A percentile compares a stretch with the other conserved stretches of the same genome.
Evolutionary conservation across 2,113 vertebrate species (phyloP).

Genomic region (Odocoileus virginianus): DNA sequence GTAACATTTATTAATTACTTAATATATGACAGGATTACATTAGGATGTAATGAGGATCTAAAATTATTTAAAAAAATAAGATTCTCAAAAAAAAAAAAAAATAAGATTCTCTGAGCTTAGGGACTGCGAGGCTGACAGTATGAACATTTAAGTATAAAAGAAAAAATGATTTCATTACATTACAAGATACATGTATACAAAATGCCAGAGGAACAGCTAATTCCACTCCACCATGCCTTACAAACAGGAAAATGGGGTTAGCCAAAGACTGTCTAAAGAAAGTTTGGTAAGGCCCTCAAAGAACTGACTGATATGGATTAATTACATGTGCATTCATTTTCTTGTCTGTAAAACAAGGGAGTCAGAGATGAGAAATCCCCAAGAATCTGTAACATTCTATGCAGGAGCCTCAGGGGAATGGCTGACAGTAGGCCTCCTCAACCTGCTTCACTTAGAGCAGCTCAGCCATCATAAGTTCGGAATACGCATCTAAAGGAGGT

Average conservation of each 20-base stretch:
- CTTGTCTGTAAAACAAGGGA: not conserved
- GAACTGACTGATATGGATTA: not conserved
- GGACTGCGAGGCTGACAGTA: not conserved
- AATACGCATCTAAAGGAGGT: not conserved
- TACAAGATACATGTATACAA: not conserved
- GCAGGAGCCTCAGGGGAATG: not conserved
- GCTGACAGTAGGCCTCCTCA: not conserved
- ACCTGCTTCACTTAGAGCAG: not conserved
- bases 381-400: not conserved
- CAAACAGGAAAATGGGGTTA: not conserved
- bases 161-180: not conserved
- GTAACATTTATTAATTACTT: not conserved
- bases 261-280: not conserved
- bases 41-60: not conserved
- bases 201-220: not conserved
- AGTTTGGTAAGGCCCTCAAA: not conserved
- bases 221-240: not conserved
- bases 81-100: not conserved
- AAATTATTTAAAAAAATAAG: not conserved
- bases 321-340: not conserved
- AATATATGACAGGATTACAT: not conserved
- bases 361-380: not conserved
- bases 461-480: not conserved
- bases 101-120: not conserved
- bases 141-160: not conserved